phyloP scores from a whole-genome alignment of 2,797 vertebrate species.

The Dicrostonyx torquatus region DNA sequence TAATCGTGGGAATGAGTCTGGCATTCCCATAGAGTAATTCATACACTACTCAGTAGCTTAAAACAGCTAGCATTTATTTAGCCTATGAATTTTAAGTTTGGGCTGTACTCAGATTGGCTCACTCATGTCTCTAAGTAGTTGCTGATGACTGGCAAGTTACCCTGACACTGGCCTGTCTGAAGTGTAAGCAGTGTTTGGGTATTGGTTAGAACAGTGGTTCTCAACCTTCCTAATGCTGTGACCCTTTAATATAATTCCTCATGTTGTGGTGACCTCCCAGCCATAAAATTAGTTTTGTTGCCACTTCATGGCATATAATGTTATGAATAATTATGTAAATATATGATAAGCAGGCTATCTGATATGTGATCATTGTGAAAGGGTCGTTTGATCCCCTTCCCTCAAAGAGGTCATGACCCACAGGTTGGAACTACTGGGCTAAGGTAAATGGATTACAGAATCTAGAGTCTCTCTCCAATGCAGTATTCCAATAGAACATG shows the following conservation, averaged over 20 bases:
- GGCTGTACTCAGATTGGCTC: background rate
- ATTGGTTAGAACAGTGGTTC: background rate
- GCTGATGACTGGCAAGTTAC: constrained; percentile 21
- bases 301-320: background rate
- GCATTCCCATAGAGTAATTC: background rate
- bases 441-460: background rate
- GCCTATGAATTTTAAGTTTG: background rate
- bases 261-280: background rate
- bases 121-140: background rate
- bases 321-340: background rate
- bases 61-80: background rate
- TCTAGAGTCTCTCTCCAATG: background rate
- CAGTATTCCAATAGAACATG: background rate
- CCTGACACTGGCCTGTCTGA: background rate
- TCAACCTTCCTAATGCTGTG: background rate
- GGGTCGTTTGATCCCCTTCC: background rate
- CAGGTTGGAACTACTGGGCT: background rate
- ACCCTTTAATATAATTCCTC: background rate
- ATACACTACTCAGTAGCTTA: background rate
- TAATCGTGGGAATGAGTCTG: background rate
- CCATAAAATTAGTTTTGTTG: background rate
- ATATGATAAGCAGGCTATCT: background rate
- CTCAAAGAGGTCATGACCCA: background rate
- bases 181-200: background rate
- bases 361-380: background rate